These are phyloP conservation scores for Camponotus pennsylvanicus DNA, from an alignment of 1,140 invertebrate genomes.

Conservation along the genomic window DNA sequence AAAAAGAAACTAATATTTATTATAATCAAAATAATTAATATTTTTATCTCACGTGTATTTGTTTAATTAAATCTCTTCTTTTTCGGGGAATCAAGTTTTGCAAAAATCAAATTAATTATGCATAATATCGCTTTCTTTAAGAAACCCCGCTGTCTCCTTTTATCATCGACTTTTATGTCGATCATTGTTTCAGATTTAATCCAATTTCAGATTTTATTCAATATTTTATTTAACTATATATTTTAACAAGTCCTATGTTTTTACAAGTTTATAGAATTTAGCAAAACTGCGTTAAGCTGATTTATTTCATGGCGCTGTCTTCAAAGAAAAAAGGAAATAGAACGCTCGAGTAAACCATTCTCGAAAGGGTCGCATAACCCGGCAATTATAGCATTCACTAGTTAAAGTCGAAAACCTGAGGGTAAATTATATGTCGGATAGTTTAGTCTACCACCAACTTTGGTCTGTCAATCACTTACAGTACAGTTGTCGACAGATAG, in stretches of 20 bases:
- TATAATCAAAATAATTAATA: background rate
- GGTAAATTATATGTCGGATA: constrained; percentile 33
- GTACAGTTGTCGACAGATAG: constrained; percentile 66
- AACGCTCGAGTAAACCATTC: background rate
- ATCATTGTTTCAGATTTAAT: background rate
- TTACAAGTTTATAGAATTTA: background rate
- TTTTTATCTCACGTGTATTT: background rate
- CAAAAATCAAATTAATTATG: background rate
- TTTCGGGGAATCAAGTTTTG: background rate
- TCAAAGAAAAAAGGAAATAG: background rate
- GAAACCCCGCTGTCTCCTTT: background rate
- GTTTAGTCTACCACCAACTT: background rate
- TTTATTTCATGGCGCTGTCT: background rate
- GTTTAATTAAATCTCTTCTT: background rate
- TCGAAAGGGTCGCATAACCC: constrained; percentile 53
- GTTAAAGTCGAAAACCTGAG: constrained; percentile 57
- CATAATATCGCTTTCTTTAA: background rate
- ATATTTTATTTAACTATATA: background rate
- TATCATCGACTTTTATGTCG: background rate
- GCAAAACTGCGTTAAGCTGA: background rate
- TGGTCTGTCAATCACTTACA: constrained; percentile 63
- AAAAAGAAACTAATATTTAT: background rate
- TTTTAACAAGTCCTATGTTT: background rate
- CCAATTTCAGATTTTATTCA: background rate
- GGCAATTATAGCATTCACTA: constrained; percentile 61